A percentile compares a stretch with the other conserved stretches of the same genome.
Evolutionary conservation across 2,113 vertebrate genomes (phyloP).

Genomic region (Antechinus stuartii): DNA sequence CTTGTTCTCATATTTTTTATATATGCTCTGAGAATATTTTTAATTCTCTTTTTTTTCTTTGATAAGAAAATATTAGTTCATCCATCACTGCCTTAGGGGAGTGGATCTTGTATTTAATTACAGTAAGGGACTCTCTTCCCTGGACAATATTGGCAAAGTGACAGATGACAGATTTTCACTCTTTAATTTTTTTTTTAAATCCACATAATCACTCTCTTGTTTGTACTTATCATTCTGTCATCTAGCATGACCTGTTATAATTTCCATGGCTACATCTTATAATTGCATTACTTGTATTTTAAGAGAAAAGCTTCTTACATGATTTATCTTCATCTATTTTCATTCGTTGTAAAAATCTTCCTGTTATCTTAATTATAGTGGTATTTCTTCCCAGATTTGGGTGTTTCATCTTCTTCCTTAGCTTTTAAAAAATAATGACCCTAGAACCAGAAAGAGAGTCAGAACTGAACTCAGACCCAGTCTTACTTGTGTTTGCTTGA

Average conservation of each 20-base stretch:
- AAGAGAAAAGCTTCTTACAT: not conserved
- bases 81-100: not conserved
- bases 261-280: constrained; percentile 4
- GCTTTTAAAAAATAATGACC: not conserved
- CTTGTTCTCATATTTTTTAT: not conserved
- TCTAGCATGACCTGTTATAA: not conserved
- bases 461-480: not conserved
- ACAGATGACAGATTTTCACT: not conserved
- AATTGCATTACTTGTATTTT: not conserved
- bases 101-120: not conserved
- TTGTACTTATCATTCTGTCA: not conserved
- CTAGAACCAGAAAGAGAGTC: not conserved
- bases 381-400: not conserved
- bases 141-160: not conserved
- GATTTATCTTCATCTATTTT: not conserved
- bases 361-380: not conserved
- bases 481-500: not conserved
- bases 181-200: not conserved
- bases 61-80: not conserved
- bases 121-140: not conserved
- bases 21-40: not conserved
- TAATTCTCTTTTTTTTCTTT: not conserved
- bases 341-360: not conserved
- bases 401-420: not conserved
- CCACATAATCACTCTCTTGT: not conserved